Conservation (phyloP, 2,113 vertebrate genomes). For the Stegostoma tigrinum region DNA sequence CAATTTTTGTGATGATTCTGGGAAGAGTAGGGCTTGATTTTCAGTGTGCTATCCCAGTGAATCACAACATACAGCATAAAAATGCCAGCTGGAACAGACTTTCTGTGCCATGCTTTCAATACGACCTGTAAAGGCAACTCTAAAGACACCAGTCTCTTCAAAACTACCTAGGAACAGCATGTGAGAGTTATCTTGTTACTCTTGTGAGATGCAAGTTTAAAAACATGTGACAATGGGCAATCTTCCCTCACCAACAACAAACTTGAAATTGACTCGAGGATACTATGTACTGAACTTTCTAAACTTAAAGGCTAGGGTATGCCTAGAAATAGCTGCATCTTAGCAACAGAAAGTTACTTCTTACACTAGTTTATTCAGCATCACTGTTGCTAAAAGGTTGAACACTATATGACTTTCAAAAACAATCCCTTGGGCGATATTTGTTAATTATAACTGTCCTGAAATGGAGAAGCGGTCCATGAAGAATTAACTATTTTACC, state of each 20-base stretch:
- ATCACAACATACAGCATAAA: too few species aligned
- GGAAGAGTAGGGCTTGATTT: too few species aligned
- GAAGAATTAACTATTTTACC: background rate
- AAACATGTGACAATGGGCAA: background rate
- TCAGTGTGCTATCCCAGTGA: too few species aligned
- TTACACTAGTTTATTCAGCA: background rate
- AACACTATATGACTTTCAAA: background rate
- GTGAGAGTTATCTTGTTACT: background rate
- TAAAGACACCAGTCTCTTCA: too few species aligned
- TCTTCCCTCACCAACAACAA: background rate
- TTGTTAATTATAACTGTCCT: background rate
- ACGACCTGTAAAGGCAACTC: too few species aligned
- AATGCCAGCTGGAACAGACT: too few species aligned
- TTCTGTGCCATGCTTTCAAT: too few species aligned
- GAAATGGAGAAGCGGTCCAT: background rate
- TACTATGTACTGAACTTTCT: background rate
- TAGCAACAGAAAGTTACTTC: background rate
- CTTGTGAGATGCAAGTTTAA: background rate
- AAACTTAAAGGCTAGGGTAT: background rate
- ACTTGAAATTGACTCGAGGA: background rate
- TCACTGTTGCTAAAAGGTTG: background rate
- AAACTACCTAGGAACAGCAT: too few species aligned
- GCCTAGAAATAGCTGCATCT: background rate
- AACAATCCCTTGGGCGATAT: background rate
- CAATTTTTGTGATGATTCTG: too few species aligned